Conservation (phyloP, 2,888 invertebrate genomes). For the Campoplex capitator region DNA sequence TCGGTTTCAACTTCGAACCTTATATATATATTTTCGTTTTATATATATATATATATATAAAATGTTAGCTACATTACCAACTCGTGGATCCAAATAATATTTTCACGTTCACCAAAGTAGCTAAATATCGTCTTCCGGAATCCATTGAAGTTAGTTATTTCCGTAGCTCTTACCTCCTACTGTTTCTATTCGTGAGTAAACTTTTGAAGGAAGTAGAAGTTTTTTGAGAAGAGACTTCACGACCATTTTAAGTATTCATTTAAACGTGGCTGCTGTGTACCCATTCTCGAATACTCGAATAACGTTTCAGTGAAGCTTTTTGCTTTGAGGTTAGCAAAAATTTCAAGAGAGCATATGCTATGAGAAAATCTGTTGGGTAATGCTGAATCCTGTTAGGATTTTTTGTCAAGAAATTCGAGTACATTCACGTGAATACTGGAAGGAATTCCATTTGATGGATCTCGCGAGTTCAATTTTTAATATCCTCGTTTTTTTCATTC, state of each 20-base stretch:
- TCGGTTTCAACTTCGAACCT: slow-evolving; percentile 17
- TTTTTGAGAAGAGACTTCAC: background rate
- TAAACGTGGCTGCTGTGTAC: too few species aligned
- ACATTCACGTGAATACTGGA: background rate
- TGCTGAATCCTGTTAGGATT: background rate
- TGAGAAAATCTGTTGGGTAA: background rate
- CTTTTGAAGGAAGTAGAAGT: background rate
- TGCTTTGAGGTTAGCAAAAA: background rate
- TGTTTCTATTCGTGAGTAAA: background rate
- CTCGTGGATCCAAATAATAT: background rate
- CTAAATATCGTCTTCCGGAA: background rate
- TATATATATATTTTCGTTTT: background rate
- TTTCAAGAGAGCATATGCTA: background rate
- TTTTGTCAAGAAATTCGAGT: background rate
- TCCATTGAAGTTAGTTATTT: background rate
- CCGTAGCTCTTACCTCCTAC: too few species aligned
- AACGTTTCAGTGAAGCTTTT: background rate
- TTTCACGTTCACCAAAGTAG: background rate
- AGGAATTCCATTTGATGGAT: background rate
- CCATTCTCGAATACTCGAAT: too few species aligned
- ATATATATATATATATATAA: background rate
- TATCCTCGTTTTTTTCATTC: background rate
- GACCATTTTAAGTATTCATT: background rate
- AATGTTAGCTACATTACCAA: background rate
- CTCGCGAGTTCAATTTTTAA: background rate